Percentiles rank a stretch among this genome's conserved stretches.
These are phyloP conservation scores for Torymus texanus DNA, from an alignment of 2,888 invertebrate species.

Conservation along the genomic window DNA sequence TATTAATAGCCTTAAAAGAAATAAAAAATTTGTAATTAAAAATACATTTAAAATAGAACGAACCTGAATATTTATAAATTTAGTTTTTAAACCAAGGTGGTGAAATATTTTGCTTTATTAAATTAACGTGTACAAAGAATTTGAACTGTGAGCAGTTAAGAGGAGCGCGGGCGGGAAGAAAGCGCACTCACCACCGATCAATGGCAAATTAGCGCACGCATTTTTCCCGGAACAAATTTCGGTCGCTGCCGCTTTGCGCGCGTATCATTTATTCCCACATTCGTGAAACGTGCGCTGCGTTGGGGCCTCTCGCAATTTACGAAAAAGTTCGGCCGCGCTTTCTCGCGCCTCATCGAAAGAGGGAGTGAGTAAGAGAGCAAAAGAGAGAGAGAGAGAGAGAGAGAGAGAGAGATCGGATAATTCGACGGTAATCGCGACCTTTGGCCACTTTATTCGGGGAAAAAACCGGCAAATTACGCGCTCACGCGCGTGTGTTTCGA, in stretches of 20 bases:
- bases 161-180: conserved; percentile 24
- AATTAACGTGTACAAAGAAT: too few species aligned
- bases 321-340: conserved; percentile 36
- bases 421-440: conserved; percentile 56
- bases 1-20: too few species aligned
- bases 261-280: conserved; percentile 51
- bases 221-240: conserved; percentile 55
- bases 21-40: too few species aligned
- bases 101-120: too few species aligned
- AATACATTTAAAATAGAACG: too few species aligned
- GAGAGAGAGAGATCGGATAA: conserved; percentile 50
- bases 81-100: too few species aligned
- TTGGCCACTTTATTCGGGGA: conserved; percentile 55
- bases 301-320: conserved; percentile 38
- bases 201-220: conserved; percentile 52
- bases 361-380: too few species aligned
- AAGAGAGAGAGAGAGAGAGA: too few species aligned
- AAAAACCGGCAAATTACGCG: conserved; percentile 52
- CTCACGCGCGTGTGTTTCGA: conserved; percentile 1
- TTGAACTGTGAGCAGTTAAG: not conserved
- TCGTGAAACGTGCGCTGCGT: conserved; percentile 36
- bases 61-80: too few species aligned
- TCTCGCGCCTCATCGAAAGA: too few species aligned
- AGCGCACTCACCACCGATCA: conserved; percentile 30
- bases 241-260: conserved; percentile 25